Conservation (phyloP, 2,113 vertebrate genomes). For the Empidonax traillii region DNA sequence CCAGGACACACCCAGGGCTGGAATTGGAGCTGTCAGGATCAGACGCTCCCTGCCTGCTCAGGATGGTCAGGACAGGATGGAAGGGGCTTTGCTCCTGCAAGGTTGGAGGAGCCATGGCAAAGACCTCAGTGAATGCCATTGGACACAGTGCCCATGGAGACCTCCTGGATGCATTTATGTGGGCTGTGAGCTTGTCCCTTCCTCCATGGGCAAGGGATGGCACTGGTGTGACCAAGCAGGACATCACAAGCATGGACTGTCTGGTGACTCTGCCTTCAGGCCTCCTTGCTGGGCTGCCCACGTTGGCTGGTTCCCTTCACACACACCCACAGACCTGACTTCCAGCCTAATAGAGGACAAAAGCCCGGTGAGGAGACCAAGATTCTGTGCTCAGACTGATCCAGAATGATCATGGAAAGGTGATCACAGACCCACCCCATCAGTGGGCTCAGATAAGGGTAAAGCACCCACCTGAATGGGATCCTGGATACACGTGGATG, state of each 20-base stretch:
- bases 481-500: neutral
- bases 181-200: neutral
- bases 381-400: neutral
- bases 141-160: neutral
- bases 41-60: neutral
- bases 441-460: neutral
- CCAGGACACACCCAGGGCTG: neutral
- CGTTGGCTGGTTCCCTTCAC: neutral
- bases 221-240: neutral
- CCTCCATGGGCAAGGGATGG: neutral
- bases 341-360: neutral
- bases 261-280: neutral
- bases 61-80: neutral
- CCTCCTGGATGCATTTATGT: neutral
- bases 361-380: neutral
- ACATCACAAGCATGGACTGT: rapidly evolving
- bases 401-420: neutral
- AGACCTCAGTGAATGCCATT: neutral
- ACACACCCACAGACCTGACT: neutral
- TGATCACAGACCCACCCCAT: neutral
- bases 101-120: neutral
- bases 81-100: neutral
- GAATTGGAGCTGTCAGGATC: neutral
- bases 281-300: neutral
- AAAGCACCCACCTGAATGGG: neutral